A percentile compares a stretch with the other conserved stretches of the same genome.
phyloP scores from a whole-genome alignment of 2,888 invertebrate species.

The Griposia aprilina region DNA sequence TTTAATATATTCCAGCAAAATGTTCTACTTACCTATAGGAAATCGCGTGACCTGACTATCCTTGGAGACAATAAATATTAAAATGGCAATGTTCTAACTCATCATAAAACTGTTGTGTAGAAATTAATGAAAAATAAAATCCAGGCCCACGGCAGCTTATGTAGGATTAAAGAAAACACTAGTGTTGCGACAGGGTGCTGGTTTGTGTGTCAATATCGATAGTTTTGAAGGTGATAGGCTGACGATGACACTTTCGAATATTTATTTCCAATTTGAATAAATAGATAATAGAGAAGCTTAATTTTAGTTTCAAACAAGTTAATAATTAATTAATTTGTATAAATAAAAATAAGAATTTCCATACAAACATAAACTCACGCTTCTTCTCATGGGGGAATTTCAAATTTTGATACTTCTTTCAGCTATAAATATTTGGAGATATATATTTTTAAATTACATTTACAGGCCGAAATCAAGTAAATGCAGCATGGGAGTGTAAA shows the following conservation, averaged over 20 bases:
- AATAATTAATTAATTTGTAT: too few relatives aligned
- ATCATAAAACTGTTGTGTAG: constrained; percentile 50
- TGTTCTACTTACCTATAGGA: constrained; percentile 17
- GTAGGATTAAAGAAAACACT: constrained; percentile 79
- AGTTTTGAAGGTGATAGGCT: constrained; percentile 37
- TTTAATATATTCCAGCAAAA: too few relatives aligned
- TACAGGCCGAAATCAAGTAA: too few relatives aligned
- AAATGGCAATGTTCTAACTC: constrained; percentile 39
- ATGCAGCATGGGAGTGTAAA: too few relatives aligned
- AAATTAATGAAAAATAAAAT: constrained; percentile 76
- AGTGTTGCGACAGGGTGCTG: constrained; percentile 62
- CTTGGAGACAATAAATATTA: constrained; percentile 30
- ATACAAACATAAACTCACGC: too few relatives aligned
- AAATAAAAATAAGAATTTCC: too few relatives aligned
- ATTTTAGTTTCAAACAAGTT: too few relatives aligned
- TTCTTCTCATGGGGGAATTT: too few relatives aligned
- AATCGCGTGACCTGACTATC: constrained; percentile 49
- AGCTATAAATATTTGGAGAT: not conserved
- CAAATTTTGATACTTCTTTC: not conserved
- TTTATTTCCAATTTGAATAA: not conserved
- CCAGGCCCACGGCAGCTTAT: constrained; percentile 74
- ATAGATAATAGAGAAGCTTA: too few relatives aligned
- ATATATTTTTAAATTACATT: too few relatives aligned
- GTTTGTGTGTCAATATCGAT: constrained; percentile 68
- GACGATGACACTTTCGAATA: not conserved